Percentiles rank a stretch among this genome's conserved stretches.
These are phyloP conservation scores for Columba livia DNA, from an alignment of 2,113 vertebrate species.

Conservation along the genomic window DNA sequence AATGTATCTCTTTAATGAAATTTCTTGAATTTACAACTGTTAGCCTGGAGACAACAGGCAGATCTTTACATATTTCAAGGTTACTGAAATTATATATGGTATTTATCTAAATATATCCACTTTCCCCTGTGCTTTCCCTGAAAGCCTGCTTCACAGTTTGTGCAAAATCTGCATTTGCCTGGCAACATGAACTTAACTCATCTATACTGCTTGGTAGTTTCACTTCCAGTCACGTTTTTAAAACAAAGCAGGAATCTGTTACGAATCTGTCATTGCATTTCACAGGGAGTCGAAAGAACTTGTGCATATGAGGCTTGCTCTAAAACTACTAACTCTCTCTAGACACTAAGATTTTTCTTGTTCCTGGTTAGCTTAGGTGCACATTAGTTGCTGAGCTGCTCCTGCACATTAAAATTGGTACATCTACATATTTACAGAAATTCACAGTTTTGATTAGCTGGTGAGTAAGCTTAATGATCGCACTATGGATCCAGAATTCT, in stretches of 20 bases:
- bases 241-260: background rate
- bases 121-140: background rate
- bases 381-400: background rate
- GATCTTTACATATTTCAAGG: background rate
- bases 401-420: background rate
- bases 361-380: background rate
- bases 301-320: background rate
- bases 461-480: background rate
- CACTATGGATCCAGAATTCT: background rate
- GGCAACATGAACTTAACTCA: background rate
- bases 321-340: background rate
- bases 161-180: background rate
- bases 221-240: background rate
- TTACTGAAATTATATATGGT: background rate
- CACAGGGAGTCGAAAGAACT: background rate
- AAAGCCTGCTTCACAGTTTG: background rate
- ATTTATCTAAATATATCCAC: background rate
- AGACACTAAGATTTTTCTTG: background rate
- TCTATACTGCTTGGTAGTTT: background rate
- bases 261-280: background rate
- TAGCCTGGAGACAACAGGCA: background rate
- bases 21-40: background rate
- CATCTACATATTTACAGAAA: background rate
- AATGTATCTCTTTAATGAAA: background rate
- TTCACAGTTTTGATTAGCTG: background rate